These are phyloP conservation scores for Rhabdophis nuchalis DNA, from an alignment of 2,797 vertebrate genomes.

Conservation along the genomic window DNA sequence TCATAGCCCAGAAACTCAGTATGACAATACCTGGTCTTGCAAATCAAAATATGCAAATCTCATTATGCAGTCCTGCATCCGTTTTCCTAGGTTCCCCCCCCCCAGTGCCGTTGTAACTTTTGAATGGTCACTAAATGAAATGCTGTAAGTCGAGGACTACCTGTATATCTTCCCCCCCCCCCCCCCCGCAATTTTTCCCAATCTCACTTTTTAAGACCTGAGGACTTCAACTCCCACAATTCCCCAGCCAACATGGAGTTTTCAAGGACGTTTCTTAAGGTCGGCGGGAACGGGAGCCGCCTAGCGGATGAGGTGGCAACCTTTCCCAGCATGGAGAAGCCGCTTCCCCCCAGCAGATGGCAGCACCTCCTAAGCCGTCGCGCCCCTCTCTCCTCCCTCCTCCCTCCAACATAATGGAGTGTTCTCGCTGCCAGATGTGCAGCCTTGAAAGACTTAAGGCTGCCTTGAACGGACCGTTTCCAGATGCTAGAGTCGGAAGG, in stretches of 20 bases:
- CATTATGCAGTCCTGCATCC: too few species aligned
- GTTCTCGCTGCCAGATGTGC: neutral
- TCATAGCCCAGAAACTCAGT: neutral
- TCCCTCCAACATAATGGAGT: neutral
- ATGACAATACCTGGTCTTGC: neutral
- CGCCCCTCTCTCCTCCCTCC: too few species aligned
- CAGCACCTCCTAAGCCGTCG: neutral
- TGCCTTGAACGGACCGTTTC: neutral
- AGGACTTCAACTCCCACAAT: neutral
- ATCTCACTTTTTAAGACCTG: fast-evolving
- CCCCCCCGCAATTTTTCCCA: neutral
- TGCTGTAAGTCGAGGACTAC: neutral
- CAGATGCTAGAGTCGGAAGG: neutral
- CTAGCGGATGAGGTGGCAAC: neutral
- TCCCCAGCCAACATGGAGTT: neutral
- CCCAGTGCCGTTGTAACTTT: too few species aligned
- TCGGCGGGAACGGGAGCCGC: neutral
- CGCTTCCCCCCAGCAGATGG: neutral
- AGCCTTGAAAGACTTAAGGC: fast-evolving
- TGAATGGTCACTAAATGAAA: neutral
- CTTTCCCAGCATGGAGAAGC: neutral
- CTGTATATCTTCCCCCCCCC: neutral
- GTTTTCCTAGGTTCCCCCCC: too few species aligned
- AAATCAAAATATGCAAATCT: neutral
- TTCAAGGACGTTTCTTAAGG: neutral